A percentile compares a stretch with the other conserved stretches of the same genome.
These are phyloP conservation scores for Lordiphosa clarofinis DNA, from an alignment of 1,140 invertebrate species.

Conservation along the genomic window DNA sequence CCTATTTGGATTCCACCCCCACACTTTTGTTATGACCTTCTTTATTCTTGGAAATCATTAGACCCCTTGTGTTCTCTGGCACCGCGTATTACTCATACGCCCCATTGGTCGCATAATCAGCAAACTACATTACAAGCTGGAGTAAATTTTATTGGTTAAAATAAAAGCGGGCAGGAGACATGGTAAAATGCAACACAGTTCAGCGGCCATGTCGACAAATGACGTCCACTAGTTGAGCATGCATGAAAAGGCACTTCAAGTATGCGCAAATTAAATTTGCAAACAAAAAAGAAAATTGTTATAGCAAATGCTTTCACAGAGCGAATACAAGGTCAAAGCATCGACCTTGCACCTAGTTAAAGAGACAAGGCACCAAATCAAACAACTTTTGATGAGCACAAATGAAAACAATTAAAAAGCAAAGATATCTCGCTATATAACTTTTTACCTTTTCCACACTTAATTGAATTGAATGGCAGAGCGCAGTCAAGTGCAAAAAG, in stretches of 20 bases:
- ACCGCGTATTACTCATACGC: conserved; percentile 36
- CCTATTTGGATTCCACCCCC: too few species aligned
- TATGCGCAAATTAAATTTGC: conserved; percentile 55
- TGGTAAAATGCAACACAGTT: conserved; percentile 40
- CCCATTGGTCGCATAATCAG: conserved; percentile 25
- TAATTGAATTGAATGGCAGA: conserved; percentile 69
- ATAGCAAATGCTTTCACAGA: conserved; percentile 8
- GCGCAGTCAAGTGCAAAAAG: conserved; percentile 52
- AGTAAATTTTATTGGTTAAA: conserved; percentile 38
- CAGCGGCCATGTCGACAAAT: conserved; percentile 4
- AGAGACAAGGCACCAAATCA: conserved; percentile 51
- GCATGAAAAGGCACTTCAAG: conserved; percentile 22
- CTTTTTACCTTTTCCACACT: conserved; percentile 14
- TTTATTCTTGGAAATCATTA: conserved; percentile 7
- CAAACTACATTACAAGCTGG: conserved; percentile 26
- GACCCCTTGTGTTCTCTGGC: neutral
- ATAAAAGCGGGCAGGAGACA: conserved; percentile 31
- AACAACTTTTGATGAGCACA: conserved; percentile 55
- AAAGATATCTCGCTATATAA: conserved; percentile 13
- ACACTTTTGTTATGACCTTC: conserved; percentile 8
- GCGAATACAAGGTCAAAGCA: conserved; percentile 10
- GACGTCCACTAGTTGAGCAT: conserved; percentile 14
- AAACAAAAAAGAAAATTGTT: conserved; percentile 1
- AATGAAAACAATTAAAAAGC: conserved; percentile 62
- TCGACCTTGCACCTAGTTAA: too few species aligned